These are phyloP conservation scores for Limnothrissa miodon DNA, from an alignment of 2,113 vertebrate genomes.

Conservation along the genomic window DNA sequence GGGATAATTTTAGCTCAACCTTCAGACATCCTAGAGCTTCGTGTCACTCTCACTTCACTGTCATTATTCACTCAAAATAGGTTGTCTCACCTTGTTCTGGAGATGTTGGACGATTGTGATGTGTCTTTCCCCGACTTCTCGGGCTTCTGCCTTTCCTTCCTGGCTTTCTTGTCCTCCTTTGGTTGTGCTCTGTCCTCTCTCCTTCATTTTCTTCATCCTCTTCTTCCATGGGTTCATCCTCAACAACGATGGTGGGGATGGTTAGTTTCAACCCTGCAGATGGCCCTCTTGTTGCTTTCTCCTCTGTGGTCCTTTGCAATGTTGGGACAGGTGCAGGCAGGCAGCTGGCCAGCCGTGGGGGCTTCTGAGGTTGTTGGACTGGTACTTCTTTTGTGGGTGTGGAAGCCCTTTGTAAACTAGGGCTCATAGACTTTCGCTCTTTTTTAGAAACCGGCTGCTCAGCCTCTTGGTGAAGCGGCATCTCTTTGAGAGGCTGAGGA, in stretches of 20 bases:
- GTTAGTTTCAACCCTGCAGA: slow-evolving; percentile 42
- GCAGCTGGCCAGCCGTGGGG: slow-evolving; percentile 27
- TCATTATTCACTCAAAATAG: slow-evolving; percentile 1
- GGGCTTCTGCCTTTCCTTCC: slow-evolving; percentile 62
- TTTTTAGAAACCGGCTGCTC: slow-evolving; percentile 22
- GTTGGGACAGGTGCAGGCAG: slow-evolving; percentile 27
- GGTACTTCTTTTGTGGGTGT: slow-evolving; percentile 21
- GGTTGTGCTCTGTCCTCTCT: slow-evolving; percentile 53
- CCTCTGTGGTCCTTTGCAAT: slow-evolving; percentile 36
- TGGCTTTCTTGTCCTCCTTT: not conserved
- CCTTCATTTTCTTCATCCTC: slow-evolving; percentile 45
- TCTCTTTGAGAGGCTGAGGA: slow-evolving; percentile 18
- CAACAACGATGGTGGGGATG: slow-evolving; percentile 63
- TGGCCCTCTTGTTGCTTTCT: slow-evolving; percentile 45
- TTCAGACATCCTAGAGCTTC: slow-evolving; percentile 18
- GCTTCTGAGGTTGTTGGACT: slow-evolving; percentile 26
- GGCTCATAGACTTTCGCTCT: slow-evolving; percentile 33
- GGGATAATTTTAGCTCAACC: slow-evolving; percentile 22
- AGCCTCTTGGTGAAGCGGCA: not conserved
- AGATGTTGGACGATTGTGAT: slow-evolving; percentile 66
- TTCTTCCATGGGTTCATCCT: slow-evolving; percentile 60
- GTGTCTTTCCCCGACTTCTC: slow-evolving; percentile 72
- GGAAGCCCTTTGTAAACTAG: slow-evolving; percentile 5
- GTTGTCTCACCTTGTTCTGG: slow-evolving; percentile 79
- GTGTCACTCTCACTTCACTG: not conserved